A percentile compares a stretch with the other conserved stretches of the same genome.
Conservation (phyloP, 2,113 vertebrate genomes). For the Asarcornis scutulata region DNA sequence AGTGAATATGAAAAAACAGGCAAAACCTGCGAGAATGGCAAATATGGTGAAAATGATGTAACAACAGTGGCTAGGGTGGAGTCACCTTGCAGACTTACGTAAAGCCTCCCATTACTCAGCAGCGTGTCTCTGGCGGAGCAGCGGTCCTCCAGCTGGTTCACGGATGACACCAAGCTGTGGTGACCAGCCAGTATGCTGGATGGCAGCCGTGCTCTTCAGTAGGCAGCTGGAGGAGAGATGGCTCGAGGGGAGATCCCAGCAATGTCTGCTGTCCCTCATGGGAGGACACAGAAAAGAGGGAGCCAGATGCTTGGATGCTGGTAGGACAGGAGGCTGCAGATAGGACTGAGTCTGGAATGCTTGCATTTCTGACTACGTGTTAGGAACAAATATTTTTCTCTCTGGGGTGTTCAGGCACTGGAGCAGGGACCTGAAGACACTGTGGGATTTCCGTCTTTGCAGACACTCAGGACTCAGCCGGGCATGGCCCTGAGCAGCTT, state of each 20-base stretch:
- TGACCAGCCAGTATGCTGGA: not conserved
- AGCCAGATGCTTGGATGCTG: not conserved
- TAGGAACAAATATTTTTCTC: not conserved
- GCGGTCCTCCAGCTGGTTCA: not conserved
- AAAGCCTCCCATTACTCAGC: fast-evolving
- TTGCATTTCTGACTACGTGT: not conserved
- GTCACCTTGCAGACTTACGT: not conserved
- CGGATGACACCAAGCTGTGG: not conserved
- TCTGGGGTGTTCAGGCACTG: not conserved
- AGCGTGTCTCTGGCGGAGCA: not conserved
- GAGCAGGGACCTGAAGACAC: not conserved
- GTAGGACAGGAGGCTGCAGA: not conserved
- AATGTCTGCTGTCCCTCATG: fast-evolving
- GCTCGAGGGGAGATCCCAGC: not conserved
- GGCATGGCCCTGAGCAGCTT: not conserved
- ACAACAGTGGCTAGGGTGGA: not conserved
- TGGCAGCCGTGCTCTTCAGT: fast-evolving
- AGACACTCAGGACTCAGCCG: not conserved
- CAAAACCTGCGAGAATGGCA: not conserved
- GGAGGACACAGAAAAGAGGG: not conserved
- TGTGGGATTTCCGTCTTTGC: not conserved
- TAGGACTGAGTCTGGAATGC: not conserved
- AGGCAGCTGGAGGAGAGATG: not conserved
- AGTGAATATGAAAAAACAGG: not conserved
- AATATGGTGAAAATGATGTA: not conserved